A percentile compares a stretch with the other conserved stretches of the same genome.
phyloP scores from a whole-genome alignment of 2,797 vertebrate genomes.

The Chrosomus eos region DNA sequence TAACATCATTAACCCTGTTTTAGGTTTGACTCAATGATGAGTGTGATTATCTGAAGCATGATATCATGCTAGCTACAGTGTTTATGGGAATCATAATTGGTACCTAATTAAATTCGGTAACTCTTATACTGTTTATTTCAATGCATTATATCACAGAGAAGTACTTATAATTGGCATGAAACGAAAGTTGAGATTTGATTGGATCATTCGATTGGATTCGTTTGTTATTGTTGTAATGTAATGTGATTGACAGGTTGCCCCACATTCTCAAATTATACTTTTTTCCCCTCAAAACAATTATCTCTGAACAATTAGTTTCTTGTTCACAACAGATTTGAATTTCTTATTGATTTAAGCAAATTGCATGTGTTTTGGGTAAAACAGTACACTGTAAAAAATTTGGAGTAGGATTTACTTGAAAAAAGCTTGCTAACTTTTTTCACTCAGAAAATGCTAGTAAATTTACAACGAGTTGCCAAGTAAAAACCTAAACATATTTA shows the following conservation, averaged over 20 bases:
- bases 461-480: too few species aligned
- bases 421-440: too few species aligned
- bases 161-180: background rate
- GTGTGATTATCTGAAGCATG: slow-evolving; percentile 10
- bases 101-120: background rate
- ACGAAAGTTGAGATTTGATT: background rate
- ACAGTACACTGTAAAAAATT: too few species aligned
- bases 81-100: background rate
- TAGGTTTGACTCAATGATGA: slow-evolving; percentile 47
- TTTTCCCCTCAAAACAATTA: too few species aligned
- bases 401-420: too few species aligned
- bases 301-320: too few species aligned
- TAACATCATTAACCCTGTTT: slow-evolving; percentile 69
- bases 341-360: too few species aligned
- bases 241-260: background rate
- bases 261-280: background rate
- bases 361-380: too few species aligned
- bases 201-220: background rate
- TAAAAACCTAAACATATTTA: too few species aligned
- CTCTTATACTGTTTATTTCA: background rate
- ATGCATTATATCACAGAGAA: background rate
- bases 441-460: too few species aligned
- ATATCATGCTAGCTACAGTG: background rate
- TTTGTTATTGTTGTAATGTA: background rate
- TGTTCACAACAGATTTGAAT: too few species aligned